Evolutionary conservation across 2,797 vertebrate species (phyloP), one percentile per base, ranked within the genome.

Genomic region (Esox masquinongy): DNA sequence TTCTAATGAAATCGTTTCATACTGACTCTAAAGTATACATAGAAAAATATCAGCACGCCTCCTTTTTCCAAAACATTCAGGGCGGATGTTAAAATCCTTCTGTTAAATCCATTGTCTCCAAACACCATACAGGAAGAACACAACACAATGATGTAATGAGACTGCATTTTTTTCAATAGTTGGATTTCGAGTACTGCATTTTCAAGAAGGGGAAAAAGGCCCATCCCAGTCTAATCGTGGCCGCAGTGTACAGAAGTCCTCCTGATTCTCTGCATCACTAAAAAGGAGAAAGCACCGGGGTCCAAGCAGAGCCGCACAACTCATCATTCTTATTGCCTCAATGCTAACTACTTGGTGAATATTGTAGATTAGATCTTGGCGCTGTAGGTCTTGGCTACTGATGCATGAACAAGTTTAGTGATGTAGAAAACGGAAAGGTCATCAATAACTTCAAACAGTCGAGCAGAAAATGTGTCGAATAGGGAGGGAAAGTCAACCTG

Each of bases 401-500:
- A 87, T 86, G 93, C 93, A 83, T 94, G 93, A 94, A 93, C 87
- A 91, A 87, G 90, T 83, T 88, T 88, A 92, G 88, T 86, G 90
- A 90, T 89, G 93, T 92, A 93, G 93, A 93, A 94, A 94, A 92
- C 90, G 91, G 91, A 93, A 94, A 94, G 93, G 93, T 94, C 93
- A 94, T 95, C 93, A 94, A 94, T 94, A 94, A 94, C 93, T 93
- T 93, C 90, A 91, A 93, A 94, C 92, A 93, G 90, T 92, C 91
- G 86, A 92, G 92, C 93, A 94, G 92, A 94, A 94, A 94, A 95
- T 92, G 88, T 89, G 87, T 82, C 89, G 91, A 88, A 90, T 87
- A 88, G 86, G 85, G 86, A 85, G 90, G 90, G 87, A 82, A 73
- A 75, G 64, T 66, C 64, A 61, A 71, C 79, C 85, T 56, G 83